phyloP scores from a whole-genome alignment of 2,113 vertebrate species.

The Uria lomvia region DNA sequence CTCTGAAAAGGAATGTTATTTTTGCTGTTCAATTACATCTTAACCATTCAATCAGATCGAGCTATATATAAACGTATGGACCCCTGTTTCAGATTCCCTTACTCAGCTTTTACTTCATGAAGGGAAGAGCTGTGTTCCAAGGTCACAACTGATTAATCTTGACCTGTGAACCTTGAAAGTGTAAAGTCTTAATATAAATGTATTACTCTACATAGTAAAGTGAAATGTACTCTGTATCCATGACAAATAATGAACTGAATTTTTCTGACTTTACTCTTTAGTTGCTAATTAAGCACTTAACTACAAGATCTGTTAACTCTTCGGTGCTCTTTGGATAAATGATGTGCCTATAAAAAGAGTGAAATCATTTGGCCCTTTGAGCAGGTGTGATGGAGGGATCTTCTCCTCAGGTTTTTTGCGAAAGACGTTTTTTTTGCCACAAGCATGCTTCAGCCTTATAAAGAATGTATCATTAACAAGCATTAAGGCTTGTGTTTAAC shows the following conservation, averaged over 20 bases:
- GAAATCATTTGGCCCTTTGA: background rate
- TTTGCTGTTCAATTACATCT: slow-evolving; percentile 24
- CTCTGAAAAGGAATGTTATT: slow-evolving; percentile 24
- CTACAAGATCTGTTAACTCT: background rate
- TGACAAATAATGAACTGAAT: slow-evolving; percentile 41
- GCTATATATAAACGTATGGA: background rate
- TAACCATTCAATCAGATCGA: background rate
- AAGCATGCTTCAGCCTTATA: background rate
- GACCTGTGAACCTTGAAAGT: slow-evolving; percentile 24
- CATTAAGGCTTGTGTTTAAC: background rate
- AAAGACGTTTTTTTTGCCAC: background rate
- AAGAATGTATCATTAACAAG: background rate
- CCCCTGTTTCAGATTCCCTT: slow-evolving; percentile 17
- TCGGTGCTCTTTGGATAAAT: background rate
- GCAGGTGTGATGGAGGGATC: background rate
- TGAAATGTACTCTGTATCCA: background rate
- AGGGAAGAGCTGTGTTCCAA: slow-evolving; percentile 21
- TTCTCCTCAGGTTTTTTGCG: background rate
- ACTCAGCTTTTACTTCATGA: slow-evolving; percentile 43
- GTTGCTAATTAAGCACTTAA: slow-evolving; percentile 9
- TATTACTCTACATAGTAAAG: background rate
- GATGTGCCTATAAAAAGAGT: background rate
- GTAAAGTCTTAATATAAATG: slow-evolving; percentile 33
- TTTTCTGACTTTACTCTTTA: slow-evolving; percentile 8
- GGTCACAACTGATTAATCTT: slow-evolving; percentile 65